Evolutionary conservation across 2,888 invertebrate species (phyloP).

Genomic region (Crematogaster levior): DNA sequence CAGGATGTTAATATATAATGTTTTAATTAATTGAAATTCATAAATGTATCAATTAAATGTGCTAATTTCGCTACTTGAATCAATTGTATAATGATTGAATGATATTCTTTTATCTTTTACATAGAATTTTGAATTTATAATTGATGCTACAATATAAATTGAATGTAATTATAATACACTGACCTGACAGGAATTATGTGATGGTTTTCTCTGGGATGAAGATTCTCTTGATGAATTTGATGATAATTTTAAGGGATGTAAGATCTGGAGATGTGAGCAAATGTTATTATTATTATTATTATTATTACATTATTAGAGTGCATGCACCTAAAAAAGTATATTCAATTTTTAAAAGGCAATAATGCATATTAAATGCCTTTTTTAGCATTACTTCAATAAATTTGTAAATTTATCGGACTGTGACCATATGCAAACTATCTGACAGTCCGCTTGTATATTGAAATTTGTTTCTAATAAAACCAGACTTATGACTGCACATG

Average conservation of each 20-base stretch:
- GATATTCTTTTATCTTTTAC: background rate
- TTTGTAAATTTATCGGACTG: constrained; percentile 19
- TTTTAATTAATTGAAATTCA: background rate
- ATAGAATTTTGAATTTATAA: constrained; percentile 21
- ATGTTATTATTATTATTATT: constrained; percentile 20
- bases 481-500: background rate
- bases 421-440: constrained; percentile 37
- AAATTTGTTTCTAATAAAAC: background rate
- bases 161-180: constrained; percentile 65
- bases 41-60: constrained; percentile 13
- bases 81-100: background rate
- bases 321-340: constrained; percentile 10
- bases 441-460: constrained; percentile 8
- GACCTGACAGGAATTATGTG: constrained; percentile 87
- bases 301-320: background rate
- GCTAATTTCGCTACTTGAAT: background rate
- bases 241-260: constrained; percentile 88
- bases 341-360: constrained; percentile 14
- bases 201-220: constrained; percentile 87
- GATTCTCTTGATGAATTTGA: constrained; percentile 87
- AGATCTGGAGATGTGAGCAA: constrained; percentile 80
- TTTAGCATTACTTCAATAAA: background rate
- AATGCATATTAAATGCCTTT: background rate
- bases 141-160: background rate
- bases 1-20: background rate